phyloP scores from a whole-genome alignment of 1,140 invertebrate genomes.

The Nylanderia fulva region DNA sequence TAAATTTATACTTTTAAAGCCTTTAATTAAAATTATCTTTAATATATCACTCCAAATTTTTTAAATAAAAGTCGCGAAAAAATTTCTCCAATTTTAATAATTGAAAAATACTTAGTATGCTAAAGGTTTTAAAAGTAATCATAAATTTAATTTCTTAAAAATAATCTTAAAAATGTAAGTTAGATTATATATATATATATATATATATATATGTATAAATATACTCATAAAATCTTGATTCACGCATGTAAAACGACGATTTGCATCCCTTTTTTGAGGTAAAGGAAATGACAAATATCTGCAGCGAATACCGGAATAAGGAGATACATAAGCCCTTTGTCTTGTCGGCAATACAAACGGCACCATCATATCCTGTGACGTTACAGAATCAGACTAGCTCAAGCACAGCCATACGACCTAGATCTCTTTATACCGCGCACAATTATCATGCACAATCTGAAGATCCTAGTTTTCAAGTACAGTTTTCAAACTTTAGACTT shows the following conservation, averaged over 20 bases:
- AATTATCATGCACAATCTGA: constrained; percentile 79
- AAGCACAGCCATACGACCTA: constrained; percentile 76
- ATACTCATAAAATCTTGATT: no score
- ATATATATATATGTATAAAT: no score
- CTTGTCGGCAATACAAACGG: constrained; percentile 36
- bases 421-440: constrained; percentile 81
- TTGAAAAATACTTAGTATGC: not conserved
- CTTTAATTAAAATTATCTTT: no score
- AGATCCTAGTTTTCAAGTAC: constrained; percentile 78
- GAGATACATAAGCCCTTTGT: constrained; percentile 76
- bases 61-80: not conserved
- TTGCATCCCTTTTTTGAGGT: constrained; percentile 48
- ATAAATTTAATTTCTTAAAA: no score
- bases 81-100: not conserved
- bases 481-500: not conserved
- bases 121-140: no score
- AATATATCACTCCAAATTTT: no score
- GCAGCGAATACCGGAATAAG: constrained; percentile 75
- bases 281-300: constrained; percentile 74
- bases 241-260: not conserved
- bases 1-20: no score
- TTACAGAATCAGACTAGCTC: constrained; percentile 74
- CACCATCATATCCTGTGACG: constrained; percentile 65
- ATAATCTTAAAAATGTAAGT: not conserved
- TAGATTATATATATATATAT: no score